Conservation (phyloP, 2,113 vertebrate genomes). For the Microcebus tavaratra region DNA sequence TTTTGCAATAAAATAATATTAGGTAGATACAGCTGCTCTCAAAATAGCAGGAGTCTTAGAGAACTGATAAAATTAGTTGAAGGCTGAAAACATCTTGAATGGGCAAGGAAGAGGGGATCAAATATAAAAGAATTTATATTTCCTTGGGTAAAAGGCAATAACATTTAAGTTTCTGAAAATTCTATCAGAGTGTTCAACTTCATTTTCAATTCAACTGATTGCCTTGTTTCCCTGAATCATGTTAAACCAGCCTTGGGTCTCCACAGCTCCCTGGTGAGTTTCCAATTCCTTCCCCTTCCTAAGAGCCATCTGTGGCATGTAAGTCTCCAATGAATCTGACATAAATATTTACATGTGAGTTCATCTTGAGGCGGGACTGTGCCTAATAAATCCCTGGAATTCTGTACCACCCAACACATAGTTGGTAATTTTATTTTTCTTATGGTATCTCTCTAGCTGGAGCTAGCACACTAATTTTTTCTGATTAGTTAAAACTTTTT, state of each 20-base stretch:
- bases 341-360: constrained; percentile 25
- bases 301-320: not conserved
- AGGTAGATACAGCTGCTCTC: not conserved
- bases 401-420: not conserved
- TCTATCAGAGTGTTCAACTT: not conserved
- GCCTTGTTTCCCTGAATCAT: not conserved
- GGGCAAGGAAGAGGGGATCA: not conserved
- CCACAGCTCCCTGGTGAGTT: not conserved
- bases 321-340: not conserved
- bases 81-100: not conserved
- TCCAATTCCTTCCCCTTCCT: not conserved
- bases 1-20: constrained; percentile 38
- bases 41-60: not conserved
- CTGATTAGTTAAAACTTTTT: constrained; percentile 22
- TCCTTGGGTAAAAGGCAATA: not conserved
- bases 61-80: not conserved
- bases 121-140: not conserved
- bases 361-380: not conserved
- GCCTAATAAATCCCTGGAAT: constrained; percentile 39
- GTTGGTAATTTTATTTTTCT: constrained; percentile 46
- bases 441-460: not conserved
- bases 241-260: not conserved
- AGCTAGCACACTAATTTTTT: not conserved
- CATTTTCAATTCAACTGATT: not conserved
- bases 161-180: constrained; percentile 39